Base-by-base conservation (phyloP, 2,797 vertebrate genomes). In the Lates japonicus region DNA sequence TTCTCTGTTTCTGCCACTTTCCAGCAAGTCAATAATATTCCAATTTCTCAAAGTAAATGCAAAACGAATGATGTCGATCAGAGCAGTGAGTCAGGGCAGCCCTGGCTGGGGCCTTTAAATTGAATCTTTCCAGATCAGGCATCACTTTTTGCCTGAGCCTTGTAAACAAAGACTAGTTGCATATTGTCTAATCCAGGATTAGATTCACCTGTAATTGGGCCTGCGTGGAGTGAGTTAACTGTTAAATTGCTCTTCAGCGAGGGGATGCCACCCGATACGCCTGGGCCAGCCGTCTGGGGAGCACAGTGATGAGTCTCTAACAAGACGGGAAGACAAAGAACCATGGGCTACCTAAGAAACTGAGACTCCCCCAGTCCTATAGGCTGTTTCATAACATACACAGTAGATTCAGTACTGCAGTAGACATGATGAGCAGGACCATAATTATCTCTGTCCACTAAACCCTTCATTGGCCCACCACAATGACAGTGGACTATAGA, bases 131-230 rank as follows among this genome's bases (percentile, higher is more conserved):
- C 86, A 80, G 80, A 90, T 88, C 74, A 73, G 74, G 39, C 78
- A 11, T 81, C 76, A 67, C 74, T 72, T 88, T 81, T 77, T 82
- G 57, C 70, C 75, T 71, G 67, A 74, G 80, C 66, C 77, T 80
- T 83, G 87, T 91, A 93, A 93, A 94, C 91, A 94, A 88, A 92
- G 79, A 79, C 76, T 62, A 64, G 74, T 88, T 89, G 86, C 87
- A 86, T 91, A 90, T 88, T 66, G 83, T 93, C 80, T 90, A 87
- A 93, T 90, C 84, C 81, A 82, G 87, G 75, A 91, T 92, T 92
- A 90, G 84, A 91, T 86, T 84, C 81, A 90, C 91, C 90, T 94
- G 89, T 88, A 87, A 88, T 87, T 85, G 87, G 75, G 83, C 81
- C 86, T 87, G 70, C 22, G 19, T 48, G 19, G 64, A 78, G 80